Conservation (phyloP, 2,113 vertebrate species). For the Chaenogobius annularis region DNA sequence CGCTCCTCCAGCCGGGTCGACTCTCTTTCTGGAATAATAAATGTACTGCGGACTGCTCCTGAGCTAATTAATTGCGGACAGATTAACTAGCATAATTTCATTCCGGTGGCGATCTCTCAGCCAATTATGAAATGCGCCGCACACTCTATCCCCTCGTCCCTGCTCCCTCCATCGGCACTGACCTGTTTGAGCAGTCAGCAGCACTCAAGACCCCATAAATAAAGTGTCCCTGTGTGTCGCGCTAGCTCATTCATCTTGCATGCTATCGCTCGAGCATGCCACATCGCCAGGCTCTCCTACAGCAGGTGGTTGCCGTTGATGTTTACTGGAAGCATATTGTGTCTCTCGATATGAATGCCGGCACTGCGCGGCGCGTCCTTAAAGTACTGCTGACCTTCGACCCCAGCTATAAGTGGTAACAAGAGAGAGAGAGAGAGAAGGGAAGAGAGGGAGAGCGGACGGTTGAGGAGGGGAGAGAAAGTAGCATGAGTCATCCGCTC, state of each 20-base stretch:
- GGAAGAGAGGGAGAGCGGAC: slow-evolving; percentile 9
- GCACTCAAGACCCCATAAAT: slow-evolving; percentile 60
- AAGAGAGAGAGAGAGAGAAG: slow-evolving; percentile 11
- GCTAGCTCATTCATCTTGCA: slow-evolving; percentile 49
- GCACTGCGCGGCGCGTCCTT: slow-evolving; percentile 13
- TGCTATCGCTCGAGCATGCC: background rate
- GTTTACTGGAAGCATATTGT: slow-evolving; percentile 13
- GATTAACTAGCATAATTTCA: slow-evolving; percentile 80
- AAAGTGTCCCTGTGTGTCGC: slow-evolving; percentile 37
- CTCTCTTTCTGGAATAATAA: slow-evolving; percentile 64
- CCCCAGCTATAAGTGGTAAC: slow-evolving; percentile 41
- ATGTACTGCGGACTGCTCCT: slow-evolving; percentile 65
- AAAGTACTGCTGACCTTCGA: slow-evolving; percentile 40
- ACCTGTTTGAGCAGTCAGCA: slow-evolving; percentile 44
- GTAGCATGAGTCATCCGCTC: slow-evolving; percentile 52
- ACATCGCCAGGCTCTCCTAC: background rate
- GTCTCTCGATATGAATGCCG: slow-evolving; percentile 3
- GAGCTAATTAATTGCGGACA: slow-evolving; percentile 75
- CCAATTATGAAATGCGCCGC: slow-evolving; percentile 74
- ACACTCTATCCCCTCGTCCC: slow-evolving; percentile 33
- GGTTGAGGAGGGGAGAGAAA: slow-evolving; percentile 19
- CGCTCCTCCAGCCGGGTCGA: slow-evolving; percentile 39
- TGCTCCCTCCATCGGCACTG: slow-evolving; percentile 26
- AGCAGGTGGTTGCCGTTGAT: slow-evolving; percentile 23
- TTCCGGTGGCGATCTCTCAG: slow-evolving; percentile 72